Evolutionary conservation across 2,888 invertebrate species (phyloP), one percentile per base, ranked within the genome.

Genomic region (Acrobeloides nanus): DNA sequence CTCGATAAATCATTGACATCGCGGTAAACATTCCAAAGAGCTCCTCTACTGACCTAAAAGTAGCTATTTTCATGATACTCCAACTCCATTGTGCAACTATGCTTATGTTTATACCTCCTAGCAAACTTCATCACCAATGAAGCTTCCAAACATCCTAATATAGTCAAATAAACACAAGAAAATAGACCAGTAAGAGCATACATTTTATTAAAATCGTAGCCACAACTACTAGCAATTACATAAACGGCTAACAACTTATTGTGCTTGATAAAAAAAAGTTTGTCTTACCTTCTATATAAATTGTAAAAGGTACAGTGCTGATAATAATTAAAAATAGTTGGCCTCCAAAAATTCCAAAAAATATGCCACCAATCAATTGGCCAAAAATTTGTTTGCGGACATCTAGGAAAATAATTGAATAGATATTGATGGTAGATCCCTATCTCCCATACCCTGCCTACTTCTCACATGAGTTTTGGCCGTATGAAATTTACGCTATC

Each of bases 371-470:
- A 34, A 69, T 62, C 49, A 59, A 60, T 53, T 68, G 68, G 2
- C 67, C 60, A 6, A 68, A 44, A 7, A 69, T 64, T 7, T 60
- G 62, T 43, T 66, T 68, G 48, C 62, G 60, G 17, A 68, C 68
- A 38, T 55, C 68, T 68, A 18, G n/a, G n/a, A n/a, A 31, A 60
- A 45, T 20, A 8, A 1, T 24, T 24, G 21, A 4, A 24, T 26
- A 8, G 8, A 12, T 15, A 35, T 8, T 12, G 37, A n/a, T 15
- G 4, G 20, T 2, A n/a, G 21, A n/a, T 35, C n/a, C 37, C n/a
- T n/a, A n/a, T n/a, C n/a, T n/a, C n/a, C n/a, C n/a, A n/a, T n/a
- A n/a, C n/a, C n/a, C n/a, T n/a, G n/a, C n/a, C n/a, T n/a, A n/a
- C n/a, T n/a, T n/a, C n/a, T n/a, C n/a, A n/a, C n/a, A n/a, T n/a